phyloP scores from a whole-genome alignment of 2,797 vertebrate species.

The Syndactyla subalaris region DNA sequence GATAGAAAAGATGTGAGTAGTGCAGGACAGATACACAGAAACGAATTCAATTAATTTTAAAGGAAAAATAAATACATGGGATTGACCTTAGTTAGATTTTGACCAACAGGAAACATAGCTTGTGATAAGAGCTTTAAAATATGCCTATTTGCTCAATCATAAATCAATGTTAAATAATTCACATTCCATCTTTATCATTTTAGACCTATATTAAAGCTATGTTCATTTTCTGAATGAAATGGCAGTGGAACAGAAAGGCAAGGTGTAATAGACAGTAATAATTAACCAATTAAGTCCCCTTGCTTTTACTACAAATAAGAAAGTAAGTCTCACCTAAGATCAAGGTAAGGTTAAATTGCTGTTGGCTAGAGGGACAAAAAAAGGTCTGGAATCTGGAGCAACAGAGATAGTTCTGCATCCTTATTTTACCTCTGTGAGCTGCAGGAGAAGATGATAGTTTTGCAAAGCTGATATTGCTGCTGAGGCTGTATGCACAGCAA shows the following conservation, averaged over 20 bases:
- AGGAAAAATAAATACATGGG: not conserved
- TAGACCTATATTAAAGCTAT: not conserved
- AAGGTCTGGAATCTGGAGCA: not conserved
- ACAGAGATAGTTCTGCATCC: not conserved
- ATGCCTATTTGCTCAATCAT: not conserved
- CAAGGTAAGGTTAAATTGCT: not conserved
- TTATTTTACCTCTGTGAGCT: not conserved
- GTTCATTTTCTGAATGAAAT: not conserved
- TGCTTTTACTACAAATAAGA: not conserved
- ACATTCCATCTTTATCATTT: not conserved
- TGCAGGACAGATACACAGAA: not conserved
- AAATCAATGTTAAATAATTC: not conserved
- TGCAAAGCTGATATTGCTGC: not conserved
- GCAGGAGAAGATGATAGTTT: not conserved
- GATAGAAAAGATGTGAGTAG: not conserved
- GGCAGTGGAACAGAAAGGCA: not conserved
- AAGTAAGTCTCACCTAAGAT: not conserved
- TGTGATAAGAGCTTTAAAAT: not conserved
- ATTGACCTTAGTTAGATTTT: not conserved
- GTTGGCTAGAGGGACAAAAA: not conserved
- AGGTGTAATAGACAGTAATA: not conserved
- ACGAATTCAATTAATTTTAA: not conserved
- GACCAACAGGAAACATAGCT: not conserved
- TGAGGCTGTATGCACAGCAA: not conserved
- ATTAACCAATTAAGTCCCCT: not conserved